Percentiles rank a stretch among this genome's conserved stretches.
These are phyloP conservation scores for Carterocephalus palaemon DNA, from an alignment of 2,888 invertebrate species.

Conservation along the genomic window DNA sequence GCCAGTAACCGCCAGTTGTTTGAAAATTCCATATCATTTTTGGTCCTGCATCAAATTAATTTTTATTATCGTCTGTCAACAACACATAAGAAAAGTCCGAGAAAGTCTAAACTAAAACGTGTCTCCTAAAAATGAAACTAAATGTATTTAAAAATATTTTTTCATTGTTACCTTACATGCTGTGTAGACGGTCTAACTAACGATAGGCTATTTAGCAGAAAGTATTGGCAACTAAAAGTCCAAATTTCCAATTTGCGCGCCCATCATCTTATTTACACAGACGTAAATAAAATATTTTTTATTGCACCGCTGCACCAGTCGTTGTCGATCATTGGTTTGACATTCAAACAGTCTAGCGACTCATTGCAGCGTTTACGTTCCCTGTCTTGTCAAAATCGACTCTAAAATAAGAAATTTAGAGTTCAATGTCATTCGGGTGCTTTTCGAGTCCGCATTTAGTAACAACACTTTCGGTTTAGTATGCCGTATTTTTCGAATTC, in stretches of 20 bases:
- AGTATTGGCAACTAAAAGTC: constrained; percentile 38
- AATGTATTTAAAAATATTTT: too few species aligned
- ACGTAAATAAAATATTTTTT: constrained; percentile 75
- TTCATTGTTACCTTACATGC: too few species aligned
- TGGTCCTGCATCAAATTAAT: constrained; percentile 6
- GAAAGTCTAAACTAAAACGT: too few species aligned
- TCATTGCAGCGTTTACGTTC: constrained; percentile 57
- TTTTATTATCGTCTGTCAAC: not conserved
- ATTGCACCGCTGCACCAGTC: constrained; percentile 67
- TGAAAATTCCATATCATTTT: constrained; percentile 12
- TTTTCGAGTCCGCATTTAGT: constrained; percentile 52
- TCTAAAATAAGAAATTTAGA: constrained; percentile 33
- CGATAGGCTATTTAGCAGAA: constrained; percentile 29
- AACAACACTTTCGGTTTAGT: constrained; percentile 51
- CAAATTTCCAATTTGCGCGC: constrained; percentile 50
- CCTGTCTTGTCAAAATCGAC: constrained; percentile 37
- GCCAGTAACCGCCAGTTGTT: constrained; percentile 17
- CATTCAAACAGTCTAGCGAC: constrained; percentile 76
- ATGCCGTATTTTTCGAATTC: constrained; percentile 63
- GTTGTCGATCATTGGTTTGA: constrained; percentile 76
- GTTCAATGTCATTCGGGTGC: constrained; percentile 31
- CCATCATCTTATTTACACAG: constrained; percentile 69
- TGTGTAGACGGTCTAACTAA: constrained; percentile 30
- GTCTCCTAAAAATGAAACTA: too few species aligned
- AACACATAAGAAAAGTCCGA: too few species aligned